Conservation (phyloP, 23 tunicate genomes). For the Diplosoma virens region DNA sequence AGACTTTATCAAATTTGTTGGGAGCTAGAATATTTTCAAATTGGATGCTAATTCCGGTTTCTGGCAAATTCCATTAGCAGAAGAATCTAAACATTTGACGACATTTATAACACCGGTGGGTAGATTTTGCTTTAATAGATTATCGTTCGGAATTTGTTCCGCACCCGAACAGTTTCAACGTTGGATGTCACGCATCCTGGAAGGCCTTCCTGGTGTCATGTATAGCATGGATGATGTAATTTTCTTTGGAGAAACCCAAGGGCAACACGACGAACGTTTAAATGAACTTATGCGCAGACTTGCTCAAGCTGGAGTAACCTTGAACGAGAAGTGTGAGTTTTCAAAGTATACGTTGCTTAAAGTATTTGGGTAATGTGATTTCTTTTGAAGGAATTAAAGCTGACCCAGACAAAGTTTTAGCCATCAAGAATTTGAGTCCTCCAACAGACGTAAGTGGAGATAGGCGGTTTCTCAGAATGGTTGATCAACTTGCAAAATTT, state of each 20-base stretch:
- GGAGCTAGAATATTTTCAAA: constrained; percentile 25
- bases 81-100: constrained; percentile 6
- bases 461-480: constrained; percentile 22
- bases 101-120: constrained; percentile 36
- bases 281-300: background rate
- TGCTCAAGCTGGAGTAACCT: constrained; percentile 4
- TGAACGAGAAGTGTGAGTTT: constrained; percentile 43
- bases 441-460: background rate
- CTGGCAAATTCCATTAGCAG: constrained; percentile 22
- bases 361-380: constrained; percentile 11
- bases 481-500: constrained; percentile 21
- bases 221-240: constrained; percentile 36
- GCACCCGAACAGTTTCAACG: constrained; percentile 52
- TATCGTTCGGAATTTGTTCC: constrained; percentile 37
- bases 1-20: background rate
- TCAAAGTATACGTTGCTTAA: background rate
- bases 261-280: constrained; percentile 21
- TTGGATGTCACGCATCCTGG: constrained; percentile 4
- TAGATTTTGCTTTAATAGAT: constrained; percentile 39
- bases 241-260: constrained; percentile 24
- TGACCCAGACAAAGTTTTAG: constrained; percentile 10
- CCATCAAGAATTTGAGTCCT: background rate
- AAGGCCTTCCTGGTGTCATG: constrained; percentile 3
- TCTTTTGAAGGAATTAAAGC: constrained; percentile 2
- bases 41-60: constrained; percentile 46